A percentile compares a stretch with the other conserved stretches of the same genome.
Conservation (phyloP, 2,113 vertebrate species). For the Chauna torquata region DNA sequence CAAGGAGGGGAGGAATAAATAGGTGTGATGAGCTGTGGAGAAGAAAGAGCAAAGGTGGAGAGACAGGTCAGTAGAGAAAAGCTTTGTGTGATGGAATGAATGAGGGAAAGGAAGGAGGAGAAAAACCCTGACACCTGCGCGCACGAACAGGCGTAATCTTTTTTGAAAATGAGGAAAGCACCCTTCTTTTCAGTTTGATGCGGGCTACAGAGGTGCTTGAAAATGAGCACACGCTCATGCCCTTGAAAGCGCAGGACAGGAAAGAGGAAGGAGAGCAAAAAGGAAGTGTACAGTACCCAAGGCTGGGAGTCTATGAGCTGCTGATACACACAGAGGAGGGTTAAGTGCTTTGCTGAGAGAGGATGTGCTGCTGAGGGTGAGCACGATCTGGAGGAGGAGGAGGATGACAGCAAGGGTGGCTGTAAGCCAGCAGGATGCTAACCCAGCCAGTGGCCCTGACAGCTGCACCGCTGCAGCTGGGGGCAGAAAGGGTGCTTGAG, state of each 20-base stretch:
- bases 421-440: not conserved
- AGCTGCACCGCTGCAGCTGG: accelerated
- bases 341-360: not conserved
- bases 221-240: not conserved
- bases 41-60: constrained; percentile 2
- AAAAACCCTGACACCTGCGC: not conserved
- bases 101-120: not conserved
- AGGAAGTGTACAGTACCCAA: not conserved
- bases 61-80: not conserved
- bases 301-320: not conserved
- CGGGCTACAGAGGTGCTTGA: not conserved
- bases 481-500: not conserved
- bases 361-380: not conserved
- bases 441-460: too few relatives aligned
- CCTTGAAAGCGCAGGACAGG: not conserved
- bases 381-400: not conserved
- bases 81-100: not conserved
- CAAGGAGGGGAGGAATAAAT: not conserved
- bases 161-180: not conserved
- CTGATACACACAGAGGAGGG: too few relatives aligned
- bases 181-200: not conserved
- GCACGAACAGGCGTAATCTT: not conserved
- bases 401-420: not conserved
- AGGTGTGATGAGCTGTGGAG: not conserved
- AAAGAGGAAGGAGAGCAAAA: not conserved